A percentile compares a stretch with the other conserved stretches of the same genome.
Conservation (phyloP, 2,888 invertebrate genomes). For the Sialis lutaria region DNA sequence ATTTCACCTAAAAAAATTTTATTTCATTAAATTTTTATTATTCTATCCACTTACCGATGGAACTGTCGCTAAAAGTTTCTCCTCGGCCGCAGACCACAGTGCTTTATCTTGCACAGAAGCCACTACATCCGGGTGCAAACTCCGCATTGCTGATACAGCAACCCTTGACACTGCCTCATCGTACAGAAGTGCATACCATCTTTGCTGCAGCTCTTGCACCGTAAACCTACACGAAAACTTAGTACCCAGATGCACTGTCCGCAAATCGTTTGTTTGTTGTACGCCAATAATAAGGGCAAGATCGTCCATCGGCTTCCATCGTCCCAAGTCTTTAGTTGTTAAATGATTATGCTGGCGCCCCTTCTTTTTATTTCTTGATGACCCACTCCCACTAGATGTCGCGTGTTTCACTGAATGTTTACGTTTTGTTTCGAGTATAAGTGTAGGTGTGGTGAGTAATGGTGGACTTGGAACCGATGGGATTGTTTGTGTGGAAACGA, state of each 20-base stretch:
- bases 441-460: constrained; percentile 17
- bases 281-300: constrained; percentile 83
- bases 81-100: constrained; percentile 77
- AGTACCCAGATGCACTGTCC: constrained; percentile 73
- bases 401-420: constrained; percentile 24
- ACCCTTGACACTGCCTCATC: constrained; percentile 87
- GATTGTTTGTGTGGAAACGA: constrained; percentile 11
- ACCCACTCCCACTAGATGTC: constrained; percentile 16
- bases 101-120: constrained; percentile 76
- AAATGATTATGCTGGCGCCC: constrained; percentile 49
- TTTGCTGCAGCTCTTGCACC: constrained; percentile 78
- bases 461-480: constrained; percentile 9
- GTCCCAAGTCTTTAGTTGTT: constrained; percentile 69
- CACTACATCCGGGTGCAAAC: constrained; percentile 81
- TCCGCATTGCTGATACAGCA: constrained; percentile 83
- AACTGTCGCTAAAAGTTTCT: constrained; percentile 65
- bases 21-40: not conserved
- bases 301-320: constrained; percentile 98
- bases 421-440: constrained; percentile 19
- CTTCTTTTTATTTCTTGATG: constrained; percentile 34
- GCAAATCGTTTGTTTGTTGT: constrained; percentile 72
- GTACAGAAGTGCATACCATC: constrained; percentile 92
- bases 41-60: constrained; percentile 42
- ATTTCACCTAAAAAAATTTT: no score
- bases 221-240: constrained; percentile 95